Base-by-base conservation (phyloP, 1,140 invertebrate genomes). In the Muscidifurax raptorellus region DNA sequence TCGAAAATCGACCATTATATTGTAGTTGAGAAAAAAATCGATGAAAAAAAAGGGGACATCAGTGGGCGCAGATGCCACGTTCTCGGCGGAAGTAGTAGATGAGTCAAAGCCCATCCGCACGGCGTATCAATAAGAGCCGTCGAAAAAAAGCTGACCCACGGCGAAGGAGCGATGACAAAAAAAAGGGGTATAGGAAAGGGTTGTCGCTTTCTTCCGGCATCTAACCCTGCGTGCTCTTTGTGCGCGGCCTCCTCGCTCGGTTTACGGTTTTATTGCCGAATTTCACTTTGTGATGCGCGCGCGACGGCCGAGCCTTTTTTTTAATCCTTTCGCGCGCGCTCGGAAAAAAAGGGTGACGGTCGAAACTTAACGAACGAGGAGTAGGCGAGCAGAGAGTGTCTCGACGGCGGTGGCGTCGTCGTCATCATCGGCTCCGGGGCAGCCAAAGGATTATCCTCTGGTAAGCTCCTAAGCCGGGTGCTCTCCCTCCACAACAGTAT, bases 261-360 rank as follows among this genome's bases (percentile, higher is more conserved):
- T 15, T 64, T 72, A 76, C 27, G 79, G 64, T 90, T 83, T 88
- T 89, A 88, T 86, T 86, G 85, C 86, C 82, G 28, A 87, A 87
- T 89, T 89, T 87, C 85, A 86, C 83, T 87, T 86, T 83, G 86
- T 83, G 74, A 87, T 84, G 74, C 75, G 72, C 80, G 76, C 76
- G 36, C 28, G 40, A 27, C 15, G 32, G 27, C 4, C 52, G 12
- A 25, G 9, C 25, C 66, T 85, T 83, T 85, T 82, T 77, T 81
- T 79, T 82, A 75, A 79, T 85, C 71, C 80, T 87, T 76, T 84
- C 59, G 10, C n/a, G 15, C 18, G 30, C 27, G 27, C 69, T 81
- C 36, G 67, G 59, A 27, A 36, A 77, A 84, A 85, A 71, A 82
- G 32, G n/a, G 59, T 3, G 52, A n/a, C 71, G 77, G 77, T 30